phyloP scores from a whole-genome alignment of 2,888 invertebrate species.

The Physocephala rufipes region DNA sequence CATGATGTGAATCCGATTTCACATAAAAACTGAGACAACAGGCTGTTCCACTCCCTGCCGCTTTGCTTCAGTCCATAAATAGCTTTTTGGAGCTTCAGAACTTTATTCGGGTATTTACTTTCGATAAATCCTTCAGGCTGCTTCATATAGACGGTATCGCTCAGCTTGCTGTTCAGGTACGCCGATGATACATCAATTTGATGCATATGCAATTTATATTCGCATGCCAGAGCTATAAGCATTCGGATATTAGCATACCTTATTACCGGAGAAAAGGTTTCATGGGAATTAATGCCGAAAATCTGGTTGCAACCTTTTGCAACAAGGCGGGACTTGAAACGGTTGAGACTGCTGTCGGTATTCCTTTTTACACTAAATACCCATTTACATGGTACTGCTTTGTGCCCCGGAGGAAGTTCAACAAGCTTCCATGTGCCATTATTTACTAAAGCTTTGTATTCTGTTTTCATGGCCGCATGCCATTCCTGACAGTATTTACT shows the following conservation, averaged over 20 bases:
- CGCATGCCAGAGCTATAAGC: slow-evolving; percentile 35
- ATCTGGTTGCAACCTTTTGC: slow-evolving; percentile 24
- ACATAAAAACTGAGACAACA: slow-evolving; percentile 35
- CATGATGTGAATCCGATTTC: slow-evolving; percentile 41
- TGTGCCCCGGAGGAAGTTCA: slow-evolving; percentile 8
- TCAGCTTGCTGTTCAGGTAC: slow-evolving; percentile 44
- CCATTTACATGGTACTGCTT: slow-evolving; percentile 37
- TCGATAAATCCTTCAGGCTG: slow-evolving; percentile 42
- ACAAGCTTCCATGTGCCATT: slow-evolving; percentile 27
- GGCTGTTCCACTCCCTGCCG: slow-evolving; percentile 45
- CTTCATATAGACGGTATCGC: slow-evolving; percentile 43
- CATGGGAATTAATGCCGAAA: slow-evolving; percentile 5
- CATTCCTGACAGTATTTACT: slow-evolving; percentile 15
- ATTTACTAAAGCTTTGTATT: slow-evolving; percentile 31
- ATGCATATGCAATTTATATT: slow-evolving; percentile 36
- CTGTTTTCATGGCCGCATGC: not conserved
- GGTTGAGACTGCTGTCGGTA: slow-evolving; percentile 10
- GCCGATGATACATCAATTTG: slow-evolving; percentile 39
- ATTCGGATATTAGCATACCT: slow-evolving; percentile 38
- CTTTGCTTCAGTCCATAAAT: slow-evolving; percentile 47
- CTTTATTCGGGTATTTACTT: slow-evolving; percentile 16
- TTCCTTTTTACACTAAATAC: slow-evolving; percentile 32
- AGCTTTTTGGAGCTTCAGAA: slow-evolving; percentile 42
- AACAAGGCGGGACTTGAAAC: slow-evolving; percentile 5
- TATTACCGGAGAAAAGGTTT: slow-evolving; percentile 35